Evolutionary conservation across 2,888 invertebrate genomes (phyloP), one percentile per base, ranked within the genome.

Genomic region (Poecilobothrus nobilitatus): DNA sequence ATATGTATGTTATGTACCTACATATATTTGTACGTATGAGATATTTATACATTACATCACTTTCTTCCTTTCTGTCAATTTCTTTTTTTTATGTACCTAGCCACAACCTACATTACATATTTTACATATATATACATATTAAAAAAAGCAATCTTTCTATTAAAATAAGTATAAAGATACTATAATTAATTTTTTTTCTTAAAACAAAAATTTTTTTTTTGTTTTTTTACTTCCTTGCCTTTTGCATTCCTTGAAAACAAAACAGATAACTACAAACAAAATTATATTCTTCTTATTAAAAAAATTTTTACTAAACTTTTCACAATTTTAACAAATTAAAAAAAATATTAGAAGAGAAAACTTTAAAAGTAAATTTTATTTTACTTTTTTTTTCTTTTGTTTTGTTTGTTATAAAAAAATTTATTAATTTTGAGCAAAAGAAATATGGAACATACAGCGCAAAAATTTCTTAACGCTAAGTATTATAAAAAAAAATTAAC

Each of bases 361-460:
- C 53, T 53, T 53, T 53, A 53, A 53, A 27, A 53, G 18, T 18
- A 53, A 41, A 18, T 53, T 53, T 53, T 53, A 53, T 53, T 53
- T 53, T 53, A 12, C 15, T 41, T 41, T 41, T 53, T n/a, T n/a
- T 44, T 53, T 53, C 53, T 53, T 53, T 53, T n/a, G n/a, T 18
- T n/a, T 53, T 18, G 53, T 41, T 15, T 41, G 15, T 41, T 41
- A 15, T 41, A 41, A 41, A 41, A 41, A 41, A 41, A 41, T 27
- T 27, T 27, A 27, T 27, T 10, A 53, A 53, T 12, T 18, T 53
- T 53, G 53, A 53, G 53, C 15, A 53, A 53, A 53, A 18, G 9
- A 15, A 53, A 53, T 53, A 53, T 53, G 53, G 53, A 53, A 53
- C 53, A 53, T 53, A 53, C 53, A 53, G 53, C 53, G 53, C 53